A percentile compares a stretch with the other conserved stretches of the same genome.
Conservation (phyloP, 2,888 invertebrate species). For the Gymnoscelis rufifasciata region DNA sequence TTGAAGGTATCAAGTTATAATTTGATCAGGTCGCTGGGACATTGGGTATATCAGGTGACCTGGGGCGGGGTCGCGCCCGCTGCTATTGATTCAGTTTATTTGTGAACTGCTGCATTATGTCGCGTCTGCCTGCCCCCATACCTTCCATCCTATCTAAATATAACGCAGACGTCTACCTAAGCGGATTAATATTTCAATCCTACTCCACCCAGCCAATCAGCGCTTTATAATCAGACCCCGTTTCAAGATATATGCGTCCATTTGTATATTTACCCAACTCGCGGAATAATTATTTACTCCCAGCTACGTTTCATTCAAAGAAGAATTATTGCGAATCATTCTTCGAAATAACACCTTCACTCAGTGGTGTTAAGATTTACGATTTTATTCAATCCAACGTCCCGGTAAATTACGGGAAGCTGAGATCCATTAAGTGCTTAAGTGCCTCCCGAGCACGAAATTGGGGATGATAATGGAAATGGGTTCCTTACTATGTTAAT, state of each 20-base stretch:
- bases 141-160: slow-evolving; percentile 36
- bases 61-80: slow-evolving; percentile 30
- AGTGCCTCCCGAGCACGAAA: slow-evolving; percentile 76
- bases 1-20: slow-evolving; percentile 14
- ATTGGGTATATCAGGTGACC: slow-evolving; percentile 33
- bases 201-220: slow-evolving; percentile 11
- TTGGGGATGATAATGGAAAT: slow-evolving; percentile 76
- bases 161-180: slow-evolving; percentile 30
- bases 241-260: slow-evolving; percentile 10
- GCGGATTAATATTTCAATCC: slow-evolving; percentile 20
- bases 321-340: slow-evolving; percentile 62
- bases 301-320: slow-evolving; percentile 44
- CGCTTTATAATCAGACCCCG: slow-evolving; percentile 10
- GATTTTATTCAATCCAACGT: slow-evolving; percentile 75
- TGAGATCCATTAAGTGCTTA: slow-evolving; percentile 77
- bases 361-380: slow-evolving; percentile 71
- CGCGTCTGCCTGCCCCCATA: slow-evolving; percentile 27
- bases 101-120: slow-evolving; percentile 49
- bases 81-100: slow-evolving; percentile 65
- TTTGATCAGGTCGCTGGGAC: slow-evolving; percentile 18
- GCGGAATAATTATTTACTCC: slow-evolving; percentile 34
- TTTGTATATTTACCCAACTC: slow-evolving; percentile 20
- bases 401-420: slow-evolving; percentile 72
- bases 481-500: slow-evolving; percentile 74
- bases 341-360: slow-evolving; percentile 63